Percentiles rank a stretch among this genome's conserved stretches.
These are phyloP conservation scores for Bergia sp. DNA, from an alignment of 92 coral and sea anemone species.

Conservation along the genomic window DNA sequence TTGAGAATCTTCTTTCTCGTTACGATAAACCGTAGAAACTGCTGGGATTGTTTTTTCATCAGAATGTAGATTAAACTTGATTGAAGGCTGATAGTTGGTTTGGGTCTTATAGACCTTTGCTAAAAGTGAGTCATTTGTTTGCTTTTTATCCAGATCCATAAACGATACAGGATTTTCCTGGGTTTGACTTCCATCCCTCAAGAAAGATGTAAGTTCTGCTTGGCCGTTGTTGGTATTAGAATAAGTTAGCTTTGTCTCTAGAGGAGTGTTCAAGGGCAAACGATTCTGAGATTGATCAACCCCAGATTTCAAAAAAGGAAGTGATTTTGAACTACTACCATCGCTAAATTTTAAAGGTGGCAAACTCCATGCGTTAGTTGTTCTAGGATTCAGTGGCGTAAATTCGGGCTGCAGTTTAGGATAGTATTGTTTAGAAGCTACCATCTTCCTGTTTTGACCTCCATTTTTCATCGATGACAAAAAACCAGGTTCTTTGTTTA, in stretches of 20 bases:
- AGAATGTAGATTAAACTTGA: not conserved
- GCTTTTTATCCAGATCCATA: not conserved
- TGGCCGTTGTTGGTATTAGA: not conserved
- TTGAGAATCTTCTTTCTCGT: not conserved
- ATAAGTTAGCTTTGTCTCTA: not conserved
- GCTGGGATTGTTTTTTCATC: not conserved
- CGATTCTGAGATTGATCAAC: constrained; percentile 1
- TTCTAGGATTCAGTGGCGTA: not conserved
- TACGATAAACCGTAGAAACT: not conserved
- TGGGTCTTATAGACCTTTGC: not conserved
- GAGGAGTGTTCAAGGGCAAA: not conserved
- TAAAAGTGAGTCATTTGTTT: not conserved
- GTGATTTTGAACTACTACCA: not conserved
- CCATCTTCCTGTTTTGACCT: not conserved
- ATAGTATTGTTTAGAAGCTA: constrained; percentile 1
- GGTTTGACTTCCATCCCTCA: not conserved
- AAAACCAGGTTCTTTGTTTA: not conserved
- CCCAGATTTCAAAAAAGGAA: not conserved
- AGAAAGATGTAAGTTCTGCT: not conserved
- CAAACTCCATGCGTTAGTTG: constrained; percentile 13
- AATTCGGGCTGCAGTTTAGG: not conserved
- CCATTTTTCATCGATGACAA: not conserved
- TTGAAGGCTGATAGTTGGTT: not conserved
- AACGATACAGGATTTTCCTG: not conserved
- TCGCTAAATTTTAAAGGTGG: constrained; percentile 23